These are phyloP conservation scores for Philhelius pedissequus DNA, from an alignment of 2,888 invertebrate species.

Conservation along the genomic window DNA sequence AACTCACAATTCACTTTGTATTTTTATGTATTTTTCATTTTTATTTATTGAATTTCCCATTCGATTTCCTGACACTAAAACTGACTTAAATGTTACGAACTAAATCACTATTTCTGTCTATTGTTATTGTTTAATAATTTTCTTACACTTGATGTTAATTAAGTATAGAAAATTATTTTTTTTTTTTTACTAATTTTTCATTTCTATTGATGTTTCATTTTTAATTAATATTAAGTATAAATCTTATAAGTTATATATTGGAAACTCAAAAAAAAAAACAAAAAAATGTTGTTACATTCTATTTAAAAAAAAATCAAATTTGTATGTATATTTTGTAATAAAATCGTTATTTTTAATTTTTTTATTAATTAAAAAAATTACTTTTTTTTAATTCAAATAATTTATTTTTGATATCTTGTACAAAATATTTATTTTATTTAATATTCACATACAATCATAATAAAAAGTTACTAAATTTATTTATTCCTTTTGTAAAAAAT, in stretches of 20 bases:
- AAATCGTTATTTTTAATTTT: not conserved
- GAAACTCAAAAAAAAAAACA: not conserved
- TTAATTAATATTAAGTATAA: constrained; percentile 12
- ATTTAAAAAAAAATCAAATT: not conserved
- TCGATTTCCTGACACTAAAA: constrained; percentile 66
- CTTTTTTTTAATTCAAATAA: constrained; percentile 46
- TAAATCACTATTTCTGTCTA: constrained; percentile 57
- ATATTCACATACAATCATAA: constrained; percentile 60
- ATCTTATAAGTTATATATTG: constrained; percentile 30
- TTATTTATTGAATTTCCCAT: constrained; percentile 66
- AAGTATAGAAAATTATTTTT: constrained; percentile 23
- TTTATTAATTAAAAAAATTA: not conserved
- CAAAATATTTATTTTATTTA: constrained; percentile 41
- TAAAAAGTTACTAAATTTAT: constrained; percentile 54
- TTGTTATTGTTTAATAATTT: constrained; percentile 38
- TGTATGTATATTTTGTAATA: not conserved
- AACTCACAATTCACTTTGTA: constrained; percentile 12
- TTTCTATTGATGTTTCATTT: not conserved
- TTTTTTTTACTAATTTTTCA: not conserved
- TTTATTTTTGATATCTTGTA: constrained; percentile 62
- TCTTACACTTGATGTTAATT: constrained; percentile 33
- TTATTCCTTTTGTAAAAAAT: constrained; percentile 48
- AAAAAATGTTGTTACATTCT: not conserved
- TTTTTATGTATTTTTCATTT: constrained; percentile 52
- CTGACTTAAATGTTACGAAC: constrained; percentile 54